Base-by-base conservation (phyloP, 2,797 vertebrate genomes). In the Heterohyrax brucei region DNA sequence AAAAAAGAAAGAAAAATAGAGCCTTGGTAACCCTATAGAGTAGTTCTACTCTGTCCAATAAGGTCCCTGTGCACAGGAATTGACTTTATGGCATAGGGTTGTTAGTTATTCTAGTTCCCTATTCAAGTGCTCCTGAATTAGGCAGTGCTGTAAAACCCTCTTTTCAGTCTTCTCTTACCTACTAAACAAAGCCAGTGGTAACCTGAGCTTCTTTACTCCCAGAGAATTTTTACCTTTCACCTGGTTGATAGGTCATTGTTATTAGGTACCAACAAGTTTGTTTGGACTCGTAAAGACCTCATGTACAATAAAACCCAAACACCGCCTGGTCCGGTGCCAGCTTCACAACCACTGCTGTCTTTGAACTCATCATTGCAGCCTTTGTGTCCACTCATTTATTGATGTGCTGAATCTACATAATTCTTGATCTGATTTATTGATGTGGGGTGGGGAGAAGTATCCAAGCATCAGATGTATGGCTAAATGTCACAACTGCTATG, bases 181-280 rank as follows among this genome's bases (percentile, higher is more conserved):
- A 46, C 24, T 28, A 78, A 93, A 86, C 24, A 82, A 83, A 92
- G 28, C 39, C 61, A 14, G 24, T 3, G 10, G 90, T 86, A 77
- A n/a, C 30, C 10, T 61, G 22, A 46, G 30, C 24, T 78, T 59
- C 44, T 22, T 83, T 87, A 64, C 59, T 85, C 62, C 64, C 79
- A 70, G 22, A 64, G 77, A 80, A 10, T 64, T 89, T 16, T 95
- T 61, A 46, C n/a, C 59, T 94, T 95, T 89, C 10, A 33, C 70
- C 28, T 79, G 30, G 8, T 10, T 82, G 46, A 81, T 61, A 77
- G 21, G 0, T 46, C 13, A 16, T 56, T 56, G 53, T 56, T 56
- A 16, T 56, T 56, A 56, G 10, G 53, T 56, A 13, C 53, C 13
- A 8, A 53, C 53, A 13, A 56, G 53, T 13, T 56, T 12, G 53